A percentile compares a stretch with the other conserved stretches of the same genome.
Conservation (phyloP, 2,888 invertebrate species). For the Phania funesta region DNA sequence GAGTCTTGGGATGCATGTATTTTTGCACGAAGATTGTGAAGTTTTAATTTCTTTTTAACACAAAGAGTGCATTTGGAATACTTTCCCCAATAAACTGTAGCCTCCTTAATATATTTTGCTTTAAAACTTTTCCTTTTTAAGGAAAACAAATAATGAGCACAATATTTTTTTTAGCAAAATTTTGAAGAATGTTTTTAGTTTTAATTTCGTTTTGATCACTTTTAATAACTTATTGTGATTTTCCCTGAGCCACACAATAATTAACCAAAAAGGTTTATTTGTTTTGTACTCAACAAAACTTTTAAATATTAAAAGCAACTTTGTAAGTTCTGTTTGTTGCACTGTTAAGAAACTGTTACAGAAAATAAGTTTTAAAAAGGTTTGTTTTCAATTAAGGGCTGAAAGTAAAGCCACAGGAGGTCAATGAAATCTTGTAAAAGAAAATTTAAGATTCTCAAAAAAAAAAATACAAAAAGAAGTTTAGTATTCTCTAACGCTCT, state of each 20-base stretch:
- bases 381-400: too few species aligned
- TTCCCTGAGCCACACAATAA: not conserved
- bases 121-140: not conserved
- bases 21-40: too few species aligned
- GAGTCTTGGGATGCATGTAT: too few species aligned
- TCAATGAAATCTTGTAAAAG: too few species aligned
- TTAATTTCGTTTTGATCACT: slow-evolving; percentile 27
- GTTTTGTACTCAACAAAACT: slow-evolving; percentile 1
- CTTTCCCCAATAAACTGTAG: not conserved
- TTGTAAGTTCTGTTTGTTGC: not conserved
- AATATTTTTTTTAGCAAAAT: slow-evolving; percentile 2
- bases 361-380: not conserved
- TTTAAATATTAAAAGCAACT: not conserved
- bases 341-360: too few species aligned
- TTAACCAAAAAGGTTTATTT: slow-evolving; percentile 4
- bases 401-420: too few species aligned
- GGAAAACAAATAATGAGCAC: not conserved
- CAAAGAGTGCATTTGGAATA: too few species aligned
- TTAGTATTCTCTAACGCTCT: too few species aligned
- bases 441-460: too few species aligned
- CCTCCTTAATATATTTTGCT: not conserved
- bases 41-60: too few species aligned
- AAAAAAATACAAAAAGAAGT: too few species aligned
- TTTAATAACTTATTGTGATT: slow-evolving; percentile 14
- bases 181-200: not conserved